phyloP scores from a whole-genome alignment of 2,113 vertebrate genomes.

The Carettochelys insculpta region DNA sequence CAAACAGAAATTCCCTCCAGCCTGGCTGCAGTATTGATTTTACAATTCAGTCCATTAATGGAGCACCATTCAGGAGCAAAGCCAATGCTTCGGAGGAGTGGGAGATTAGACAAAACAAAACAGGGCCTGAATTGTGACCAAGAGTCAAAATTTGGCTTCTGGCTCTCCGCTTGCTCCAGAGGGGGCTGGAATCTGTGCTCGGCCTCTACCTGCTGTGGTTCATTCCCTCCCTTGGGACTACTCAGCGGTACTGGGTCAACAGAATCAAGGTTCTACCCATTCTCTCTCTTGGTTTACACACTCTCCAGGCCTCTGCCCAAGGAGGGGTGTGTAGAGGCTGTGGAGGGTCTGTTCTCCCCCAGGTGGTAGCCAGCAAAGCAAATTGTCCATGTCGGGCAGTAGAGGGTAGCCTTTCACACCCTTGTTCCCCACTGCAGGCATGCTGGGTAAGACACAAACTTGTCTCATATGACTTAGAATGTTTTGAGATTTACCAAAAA shows the following conservation, averaged over 20 bases:
- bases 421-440: slow-evolving; percentile 5
- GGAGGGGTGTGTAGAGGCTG: background rate
- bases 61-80: slow-evolving; percentile 37
- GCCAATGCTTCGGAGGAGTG: no score
- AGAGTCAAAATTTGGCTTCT: background rate
- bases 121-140: background rate
- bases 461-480: no score
- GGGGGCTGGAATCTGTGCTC: background rate
- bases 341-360: no score
- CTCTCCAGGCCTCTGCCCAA: background rate
- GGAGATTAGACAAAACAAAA: slow-evolving; percentile 19
- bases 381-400: no score
- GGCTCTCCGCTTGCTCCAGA: background rate
- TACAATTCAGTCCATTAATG: background rate
- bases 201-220: background rate
- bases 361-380: no score
- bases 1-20: slow-evolving; percentile 41
- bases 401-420: background rate
- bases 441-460: background rate
- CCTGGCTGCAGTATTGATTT: slow-evolving; percentile 34
- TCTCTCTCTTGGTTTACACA: background rate
- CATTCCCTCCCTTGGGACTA: background rate
- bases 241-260: background rate
- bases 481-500: background rate
- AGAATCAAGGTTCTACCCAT: background rate